Evolutionary conservation across 1,140 invertebrate genomes (phyloP), one percentile per base, ranked within the genome.

Genomic region (Drosophila kikkawai): DNA sequence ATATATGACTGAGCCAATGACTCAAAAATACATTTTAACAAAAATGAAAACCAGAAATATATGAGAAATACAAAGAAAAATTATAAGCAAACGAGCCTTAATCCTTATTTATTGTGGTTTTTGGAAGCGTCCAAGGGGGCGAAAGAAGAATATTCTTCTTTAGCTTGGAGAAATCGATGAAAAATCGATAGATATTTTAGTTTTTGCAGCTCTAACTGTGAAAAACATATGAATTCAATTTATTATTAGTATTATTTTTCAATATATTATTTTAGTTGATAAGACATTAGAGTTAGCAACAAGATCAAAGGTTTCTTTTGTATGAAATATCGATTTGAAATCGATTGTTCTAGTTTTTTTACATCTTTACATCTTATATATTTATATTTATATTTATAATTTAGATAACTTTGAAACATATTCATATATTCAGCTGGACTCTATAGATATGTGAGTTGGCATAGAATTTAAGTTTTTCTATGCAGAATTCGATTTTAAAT

Each of bases 21-120:
- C 85, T 90, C 85, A 82, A 75, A 86, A 80, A 85, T 90, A 90
- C 63, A 90, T 90, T 90, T 90, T 90, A 90, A 85, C 75, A 75
- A 56, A 86, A 80, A 71, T 22, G 36, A 76, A 79, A 78, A 69
- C 44, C 57, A 75, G 48, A 88, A 88, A 82, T 87, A 80, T 77
- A 87, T 86, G 66, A 75, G 64, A 81, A 79, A 69, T 64, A 70
- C 13, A 69, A 66, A 51, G 75, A 39, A 29, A 51, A 51, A 71
- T 19, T 47, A 56, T 42, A 58, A 74, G 19, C 36, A 44, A 61
- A 47, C 19, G 15, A 53, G 39, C 2, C 19, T 44, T 8, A 13
- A 12, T 7, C 6, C 15, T 29, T 42, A 44, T 57, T 80, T 80
- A 32, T 17, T 26, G 15, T 13, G 11, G 34, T 11, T 26, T 26